These are phyloP conservation scores for Chaenocephalus aceratus DNA, from an alignment of 2,113 vertebrate genomes.

Conservation along the genomic window DNA sequence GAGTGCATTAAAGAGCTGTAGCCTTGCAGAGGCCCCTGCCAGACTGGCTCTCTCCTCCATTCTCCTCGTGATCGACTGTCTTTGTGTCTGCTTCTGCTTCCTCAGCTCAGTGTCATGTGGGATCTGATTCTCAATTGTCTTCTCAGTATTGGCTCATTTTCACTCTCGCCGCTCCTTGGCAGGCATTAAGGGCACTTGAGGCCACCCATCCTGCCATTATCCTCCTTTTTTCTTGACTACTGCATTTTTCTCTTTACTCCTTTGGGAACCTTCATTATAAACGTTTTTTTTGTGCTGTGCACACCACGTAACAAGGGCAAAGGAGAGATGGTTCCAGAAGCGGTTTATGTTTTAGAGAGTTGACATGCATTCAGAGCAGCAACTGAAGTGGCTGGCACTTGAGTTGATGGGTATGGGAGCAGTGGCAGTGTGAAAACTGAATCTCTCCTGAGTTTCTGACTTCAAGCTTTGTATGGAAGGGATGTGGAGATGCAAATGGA, in stretches of 20 bases:
- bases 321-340: slow-evolving; percentile 32
- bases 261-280: slow-evolving; percentile 33
- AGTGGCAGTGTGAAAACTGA: slow-evolving; percentile 22
- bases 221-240: slow-evolving; percentile 29
- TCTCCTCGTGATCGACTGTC: slow-evolving; percentile 60
- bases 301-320: slow-evolving; percentile 37
- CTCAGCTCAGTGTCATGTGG: slow-evolving; percentile 42
- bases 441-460: slow-evolving; percentile 7
- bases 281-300: background rate
- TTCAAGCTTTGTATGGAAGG: slow-evolving; percentile 25
- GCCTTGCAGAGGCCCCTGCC: slow-evolving; percentile 77
- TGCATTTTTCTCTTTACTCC: slow-evolving; percentile 45
- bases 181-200: slow-evolving; percentile 35
- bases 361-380: slow-evolving; percentile 34
- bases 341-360: slow-evolving; percentile 21
- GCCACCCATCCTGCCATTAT: slow-evolving; percentile 42
- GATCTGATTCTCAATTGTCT: slow-evolving; percentile 57
- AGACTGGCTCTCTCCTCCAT: slow-evolving; percentile 74
- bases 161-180: slow-evolving; percentile 29
- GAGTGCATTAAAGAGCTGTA: slow-evolving; percentile 83
- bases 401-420: slow-evolving; percentile 10
- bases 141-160: slow-evolving; percentile 64
- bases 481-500: slow-evolving; percentile 21
- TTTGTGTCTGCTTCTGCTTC: slow-evolving; percentile 62
- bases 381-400: slow-evolving; percentile 27